Percentiles rank a stretch among this genome's conserved stretches.
phyloP scores from a whole-genome alignment of 2,888 invertebrate genomes.

The Deilephila elpenor region DNA sequence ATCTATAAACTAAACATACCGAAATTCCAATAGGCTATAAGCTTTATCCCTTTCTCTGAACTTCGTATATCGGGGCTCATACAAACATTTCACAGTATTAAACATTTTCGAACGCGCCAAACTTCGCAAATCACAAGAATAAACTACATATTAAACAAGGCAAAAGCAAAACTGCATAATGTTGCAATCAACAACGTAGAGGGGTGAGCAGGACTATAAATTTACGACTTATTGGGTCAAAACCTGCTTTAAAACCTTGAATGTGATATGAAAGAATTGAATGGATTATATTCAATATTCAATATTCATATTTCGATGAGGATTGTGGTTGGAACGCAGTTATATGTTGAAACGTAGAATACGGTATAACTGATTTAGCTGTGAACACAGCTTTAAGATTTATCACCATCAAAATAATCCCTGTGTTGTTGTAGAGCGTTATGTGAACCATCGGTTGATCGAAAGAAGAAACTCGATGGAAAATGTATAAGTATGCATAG shows the following conservation, averaged over 20 bases:
- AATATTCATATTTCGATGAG: too few species aligned
- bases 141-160: background rate
- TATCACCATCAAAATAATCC: too few species aligned
- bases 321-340: too few species aligned
- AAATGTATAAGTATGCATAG: too few species aligned
- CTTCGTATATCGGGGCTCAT: conserved; percentile 45
- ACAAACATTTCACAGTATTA: conserved; percentile 55
- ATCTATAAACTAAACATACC: conserved; percentile 6
- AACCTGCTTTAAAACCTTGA: conserved; percentile 7
- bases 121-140: background rate
- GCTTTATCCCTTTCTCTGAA: background rate
- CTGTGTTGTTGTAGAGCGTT: too few species aligned
- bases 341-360: too few species aligned
- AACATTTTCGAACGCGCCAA: conserved; percentile 48
- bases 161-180: background rate
- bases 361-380: too few species aligned
- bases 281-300: background rate
- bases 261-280: background rate
- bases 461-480: too few species aligned
- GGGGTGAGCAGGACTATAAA: conserved; percentile 13
- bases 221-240: background rate
- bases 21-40: background rate
- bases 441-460: too few species aligned
- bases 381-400: too few species aligned
- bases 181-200: conserved; percentile 3